Base-by-base conservation (phyloP, 2,888 invertebrate species). In the Lottia scabra region DNA sequence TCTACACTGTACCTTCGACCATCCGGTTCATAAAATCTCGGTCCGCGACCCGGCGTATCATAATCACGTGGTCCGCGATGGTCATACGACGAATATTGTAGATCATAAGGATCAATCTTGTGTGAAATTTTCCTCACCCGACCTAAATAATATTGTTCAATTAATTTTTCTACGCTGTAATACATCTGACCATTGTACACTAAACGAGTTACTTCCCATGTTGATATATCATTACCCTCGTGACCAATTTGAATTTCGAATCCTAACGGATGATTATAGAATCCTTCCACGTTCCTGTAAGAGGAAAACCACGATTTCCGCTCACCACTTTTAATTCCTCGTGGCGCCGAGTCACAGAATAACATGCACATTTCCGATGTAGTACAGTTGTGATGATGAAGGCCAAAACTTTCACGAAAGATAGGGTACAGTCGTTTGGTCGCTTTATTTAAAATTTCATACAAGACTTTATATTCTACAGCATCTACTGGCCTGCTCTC, bases 171-270 rank as follows among this genome's bases (percentile, higher is more conserved):
- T 0, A 83, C 75, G 10, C 77, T 79, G 69, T 81, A 82, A 64
- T 83, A 81, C 63, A 84, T 75, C 30, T 83, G 81, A 1, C 84
- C 84, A 63, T 84, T 84, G 73, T 85, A 86, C 26, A 82, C 79
- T 12, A 84, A 73, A 63, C 78, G 78, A 15, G 75, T 76, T 6
- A 87, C 80, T 16, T 71, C 71, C 87, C 87, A 87, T 15, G 81
- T 67, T 15, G 65, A 73, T 2, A 78, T 68, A 67, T 84, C 75
- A 19, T 76, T 77, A 8, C 83, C 83, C 23, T 68, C 65, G 68
- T 84, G 84, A 48, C 85, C 79, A 19, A 86, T 81, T 70, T 82
- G 82, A 45, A 87, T 75, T 62, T 85, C 84, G 19, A 87, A 71
- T 8, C 85, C 85, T 10, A 86, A 73, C 0, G 87, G 86, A 63